Evolutionary conservation across 2,888 invertebrate species (phyloP).

Genomic region (Hesperia comma): DNA sequence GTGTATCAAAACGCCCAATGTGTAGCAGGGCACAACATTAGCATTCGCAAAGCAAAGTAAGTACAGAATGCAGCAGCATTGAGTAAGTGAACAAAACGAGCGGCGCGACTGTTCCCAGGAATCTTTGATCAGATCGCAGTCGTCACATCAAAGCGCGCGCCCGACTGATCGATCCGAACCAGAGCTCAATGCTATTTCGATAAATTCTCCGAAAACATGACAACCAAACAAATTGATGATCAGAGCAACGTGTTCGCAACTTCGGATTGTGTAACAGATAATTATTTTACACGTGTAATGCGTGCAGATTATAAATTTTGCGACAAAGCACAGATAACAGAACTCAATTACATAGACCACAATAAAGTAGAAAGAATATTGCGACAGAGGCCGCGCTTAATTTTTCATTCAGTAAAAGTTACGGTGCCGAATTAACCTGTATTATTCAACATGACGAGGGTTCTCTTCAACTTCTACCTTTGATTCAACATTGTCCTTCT

Average conservation of each 20-base stretch:
- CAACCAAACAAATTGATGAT: conserved; percentile 32
- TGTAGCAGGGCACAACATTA: no score
- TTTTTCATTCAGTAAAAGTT: no score
- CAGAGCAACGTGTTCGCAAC: conserved; percentile 16
- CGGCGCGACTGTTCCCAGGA: conserved; percentile 41
- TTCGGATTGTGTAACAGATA: conserved; percentile 6
- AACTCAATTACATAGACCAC: no score
- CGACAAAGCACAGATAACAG: no score
- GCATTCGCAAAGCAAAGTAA: background rate
- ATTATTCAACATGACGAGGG: no score
- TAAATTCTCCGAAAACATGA: conserved; percentile 42
- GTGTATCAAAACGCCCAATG: no score
- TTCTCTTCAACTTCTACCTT: no score
- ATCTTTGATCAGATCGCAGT: conserved; percentile 62
- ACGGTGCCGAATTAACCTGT: no score
- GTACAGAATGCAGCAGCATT: conserved; percentile 7
- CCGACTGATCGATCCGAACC: conserved; percentile 62
- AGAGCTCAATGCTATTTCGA: conserved; percentile 50
- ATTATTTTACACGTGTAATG: conserved; percentile 1
- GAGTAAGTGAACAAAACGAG: conserved; percentile 57
- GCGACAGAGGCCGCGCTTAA: no score
- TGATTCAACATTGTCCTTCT: no score
- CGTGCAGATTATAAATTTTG: no score
- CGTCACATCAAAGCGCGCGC: conserved; percentile 62
- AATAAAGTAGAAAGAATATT: no score